Percentiles rank a stretch among this genome's conserved stretches.
phyloP scores from a whole-genome alignment of 1,140 invertebrate genomes.

The Ostrea denselamellosa region DNA sequence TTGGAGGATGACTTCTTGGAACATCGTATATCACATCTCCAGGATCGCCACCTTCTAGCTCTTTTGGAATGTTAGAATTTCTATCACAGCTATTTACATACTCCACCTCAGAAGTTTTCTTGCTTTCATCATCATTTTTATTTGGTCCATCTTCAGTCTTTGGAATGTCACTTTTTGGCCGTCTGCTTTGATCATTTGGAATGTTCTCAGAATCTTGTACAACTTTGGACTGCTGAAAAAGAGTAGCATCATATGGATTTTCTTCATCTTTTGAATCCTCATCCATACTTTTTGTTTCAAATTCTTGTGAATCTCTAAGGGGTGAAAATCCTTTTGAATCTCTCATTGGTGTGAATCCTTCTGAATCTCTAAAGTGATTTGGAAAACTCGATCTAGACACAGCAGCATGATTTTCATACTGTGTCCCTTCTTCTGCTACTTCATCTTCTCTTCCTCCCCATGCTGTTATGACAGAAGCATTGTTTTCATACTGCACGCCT shows the following conservation, averaged over 20 bases:
- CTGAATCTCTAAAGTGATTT: background rate
- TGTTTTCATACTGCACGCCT: background rate
- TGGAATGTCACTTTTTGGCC: constrained; percentile 17
- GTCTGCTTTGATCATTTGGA: background rate
- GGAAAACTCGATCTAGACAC: background rate
- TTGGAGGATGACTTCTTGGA: background rate
- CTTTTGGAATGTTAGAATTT: constrained; percentile 43
- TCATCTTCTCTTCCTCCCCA: background rate
- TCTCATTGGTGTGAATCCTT: constrained; percentile 4
- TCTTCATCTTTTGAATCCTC: background rate
- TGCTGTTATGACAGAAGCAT: background rate
- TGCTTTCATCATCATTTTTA: background rate
- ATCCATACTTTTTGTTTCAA: background rate
- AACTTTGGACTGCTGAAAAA: background rate
- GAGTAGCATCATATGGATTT: constrained; percentile 18
- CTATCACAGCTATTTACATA: constrained; percentile 6
- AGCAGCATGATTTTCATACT: background rate
- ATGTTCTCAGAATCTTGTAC: constrained; percentile 5
- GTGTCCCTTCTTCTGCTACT: background rate
- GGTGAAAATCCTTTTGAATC: constrained; percentile 12
- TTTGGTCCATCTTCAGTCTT: constrained; percentile 2
- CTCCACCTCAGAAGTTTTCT: background rate
- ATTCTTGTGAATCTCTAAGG: background rate
- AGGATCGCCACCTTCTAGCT: background rate
- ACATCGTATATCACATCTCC: background rate